Evolutionary conservation across 2,797 vertebrate genomes (phyloP), one percentile per base, ranked within the genome.

Genomic region (Menidia menidia): DNA sequence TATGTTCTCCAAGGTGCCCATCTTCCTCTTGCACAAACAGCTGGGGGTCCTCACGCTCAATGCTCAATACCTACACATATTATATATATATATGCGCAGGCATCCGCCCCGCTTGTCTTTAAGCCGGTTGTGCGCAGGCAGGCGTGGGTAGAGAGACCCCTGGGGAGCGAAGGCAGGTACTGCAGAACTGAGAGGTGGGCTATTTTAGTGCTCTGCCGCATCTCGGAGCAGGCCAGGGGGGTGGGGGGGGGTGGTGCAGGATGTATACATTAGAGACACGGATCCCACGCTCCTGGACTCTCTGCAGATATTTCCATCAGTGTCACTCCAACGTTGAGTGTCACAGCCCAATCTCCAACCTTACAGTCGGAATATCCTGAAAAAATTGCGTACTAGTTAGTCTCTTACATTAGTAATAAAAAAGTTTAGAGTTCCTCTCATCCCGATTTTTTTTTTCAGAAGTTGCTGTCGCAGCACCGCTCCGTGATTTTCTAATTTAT

Each of bases 121-220:
- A 72, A 82, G 83, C 25, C 60, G 16, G 81, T 78, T 82, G 62
- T 87, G 67, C 25, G 57, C 81, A 83, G 74, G 76, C 80, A 76
- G 68, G 75, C 76, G 78, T 90, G 88, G 83, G 88, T 81, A 87
- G 85, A 81, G 87, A 88, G 90, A 87, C 89, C 88, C 90, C 91
- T 91, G 77, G 89, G 89, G 90, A 91, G 81, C 12, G 55, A 60
- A 80, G 73, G 58, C 63, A 80, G 87, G 89, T 90, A 91, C 82
- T 92, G 89, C 89, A 86, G 82, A 83, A 68, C 60, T 43, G 64
- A 67, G 83, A 82, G 82, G 60, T 71, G 79, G 75, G 88, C 83
- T 90, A 86, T 89, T 92, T 90, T 86, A 75, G 83, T 85, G 84
- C 84, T 68, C 78, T 88, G 87, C 89, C 66, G 84, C 78, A 88